Percentiles rank a stretch among this genome's conserved stretches.
phyloP scores from a whole-genome alignment of 1,140 invertebrate species.

The Psix sp. region DNA sequence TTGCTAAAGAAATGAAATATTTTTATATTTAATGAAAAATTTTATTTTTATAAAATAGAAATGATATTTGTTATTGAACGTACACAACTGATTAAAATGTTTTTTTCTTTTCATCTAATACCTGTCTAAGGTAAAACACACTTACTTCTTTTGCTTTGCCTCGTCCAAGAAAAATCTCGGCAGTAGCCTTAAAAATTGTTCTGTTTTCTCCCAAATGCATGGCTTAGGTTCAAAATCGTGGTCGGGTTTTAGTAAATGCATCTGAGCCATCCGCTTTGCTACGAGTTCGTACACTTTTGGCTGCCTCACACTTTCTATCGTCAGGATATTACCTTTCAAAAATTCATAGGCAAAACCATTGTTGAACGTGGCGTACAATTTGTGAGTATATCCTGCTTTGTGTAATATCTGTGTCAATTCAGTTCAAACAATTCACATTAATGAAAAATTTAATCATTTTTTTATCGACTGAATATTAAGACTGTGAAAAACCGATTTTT shows the following conservation, averaged over 20 bases:
- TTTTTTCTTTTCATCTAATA: too few species aligned
- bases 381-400: conserved; percentile 86
- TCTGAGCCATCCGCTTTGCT: conserved; percentile 87
- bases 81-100: background rate
- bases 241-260: conserved; percentile 82
- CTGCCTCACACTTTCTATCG: conserved; percentile 82
- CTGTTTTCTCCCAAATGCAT: conserved; percentile 85
- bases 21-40: background rate
- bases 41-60: too few species aligned
- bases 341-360: conserved; percentile 97
- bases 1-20: background rate
- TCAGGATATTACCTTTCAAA: conserved; percentile 88
- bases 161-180: conserved; percentile 81
- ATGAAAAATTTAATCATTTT: conserved; percentile 14
- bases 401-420: conserved; percentile 81
- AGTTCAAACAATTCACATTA: conserved; percentile 49
- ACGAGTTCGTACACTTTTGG: conserved; percentile 85
- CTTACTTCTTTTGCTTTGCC: conserved; percentile 81
- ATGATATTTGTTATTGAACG: too few species aligned
- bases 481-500: too few species aligned
- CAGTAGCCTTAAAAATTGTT: conserved; percentile 85
- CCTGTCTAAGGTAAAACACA: too few species aligned
- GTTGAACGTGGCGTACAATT: conserved; percentile 92
- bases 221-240: conserved; percentile 75
- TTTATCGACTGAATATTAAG: too few species aligned